Conservation (phyloP, 2,797 vertebrate genomes). For the Hydrophis major region DNA sequence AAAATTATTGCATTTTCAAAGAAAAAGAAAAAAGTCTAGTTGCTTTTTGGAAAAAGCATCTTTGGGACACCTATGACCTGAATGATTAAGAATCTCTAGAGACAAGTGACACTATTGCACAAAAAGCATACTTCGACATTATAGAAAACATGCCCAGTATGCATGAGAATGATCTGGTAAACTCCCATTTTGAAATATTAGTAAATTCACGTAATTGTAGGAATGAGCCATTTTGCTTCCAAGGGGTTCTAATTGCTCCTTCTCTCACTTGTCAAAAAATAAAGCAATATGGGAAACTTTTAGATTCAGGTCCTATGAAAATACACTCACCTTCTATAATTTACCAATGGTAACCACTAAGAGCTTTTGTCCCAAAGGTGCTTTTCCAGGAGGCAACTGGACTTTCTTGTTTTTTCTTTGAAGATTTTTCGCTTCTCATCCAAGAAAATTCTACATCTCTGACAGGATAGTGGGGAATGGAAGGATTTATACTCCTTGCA, state of each 20-base stretch:
- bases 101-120: not conserved
- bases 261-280: not conserved
- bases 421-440: no score
- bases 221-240: not conserved
- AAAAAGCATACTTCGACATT: not conserved
- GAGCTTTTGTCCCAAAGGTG: not conserved
- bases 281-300: not conserved
- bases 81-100: not conserved
- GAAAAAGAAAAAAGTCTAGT: not conserved
- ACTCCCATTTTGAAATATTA: not conserved
- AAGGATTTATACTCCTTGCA: no score
- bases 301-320: not conserved
- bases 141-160: not conserved
- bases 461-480: no score
- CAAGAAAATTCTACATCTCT: no score
- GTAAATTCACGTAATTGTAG: not conserved
- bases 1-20: not conserved
- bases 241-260: not conserved
- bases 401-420: no score
- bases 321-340: not conserved
- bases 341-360: not conserved
- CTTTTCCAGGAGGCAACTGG: no score
- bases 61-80: not conserved
- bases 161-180: not conserved
- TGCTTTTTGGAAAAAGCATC: not conserved